Conservation (phyloP, 2,797 vertebrate genomes). For the Rhinoraja longicauda region DNA sequence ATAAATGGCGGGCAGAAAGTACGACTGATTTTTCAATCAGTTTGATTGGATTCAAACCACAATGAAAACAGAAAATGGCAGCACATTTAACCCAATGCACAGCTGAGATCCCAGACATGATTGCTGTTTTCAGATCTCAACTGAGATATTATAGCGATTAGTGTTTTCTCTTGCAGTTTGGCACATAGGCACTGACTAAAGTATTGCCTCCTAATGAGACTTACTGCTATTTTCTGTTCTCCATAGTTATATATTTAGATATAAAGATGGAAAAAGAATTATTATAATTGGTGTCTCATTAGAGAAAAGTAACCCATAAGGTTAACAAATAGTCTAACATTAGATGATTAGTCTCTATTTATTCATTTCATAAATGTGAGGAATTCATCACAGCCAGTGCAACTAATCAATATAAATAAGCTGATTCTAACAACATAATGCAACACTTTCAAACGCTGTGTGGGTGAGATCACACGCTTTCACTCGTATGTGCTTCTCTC, state of each 20-base stretch:
- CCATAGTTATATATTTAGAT: not conserved
- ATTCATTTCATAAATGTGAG: conserved; percentile 36
- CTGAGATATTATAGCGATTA: not conserved
- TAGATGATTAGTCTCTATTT: conserved; percentile 21
- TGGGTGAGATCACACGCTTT: conserved; percentile 5
- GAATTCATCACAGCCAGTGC: conserved; percentile 13
- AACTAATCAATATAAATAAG: conserved; percentile 33
- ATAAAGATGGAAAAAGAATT: not conserved
- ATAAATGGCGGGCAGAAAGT: not conserved
- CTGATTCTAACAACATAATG: conserved; percentile 35
- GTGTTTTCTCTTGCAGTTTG: not conserved
- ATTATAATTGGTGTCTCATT: conserved; percentile 33
- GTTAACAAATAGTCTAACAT: conserved; percentile 35
- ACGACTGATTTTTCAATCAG: not conserved
- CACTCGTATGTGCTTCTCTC: conserved; percentile 9
- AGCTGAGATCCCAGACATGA: not conserved
- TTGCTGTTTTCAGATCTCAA: not conserved
- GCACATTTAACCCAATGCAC: not conserved
- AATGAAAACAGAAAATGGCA: not conserved
- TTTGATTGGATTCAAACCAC: not conserved
- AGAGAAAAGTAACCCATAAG: conserved; percentile 26
- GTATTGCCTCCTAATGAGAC: conserved; percentile 2
- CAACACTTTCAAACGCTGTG: conserved; percentile 25
- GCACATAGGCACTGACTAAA: not conserved
- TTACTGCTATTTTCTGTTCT: not conserved